A percentile compares a stretch with the other conserved stretches of the same genome.
Conservation (phyloP, 2,888 invertebrate genomes). For the Yponomeuta sedellus region DNA sequence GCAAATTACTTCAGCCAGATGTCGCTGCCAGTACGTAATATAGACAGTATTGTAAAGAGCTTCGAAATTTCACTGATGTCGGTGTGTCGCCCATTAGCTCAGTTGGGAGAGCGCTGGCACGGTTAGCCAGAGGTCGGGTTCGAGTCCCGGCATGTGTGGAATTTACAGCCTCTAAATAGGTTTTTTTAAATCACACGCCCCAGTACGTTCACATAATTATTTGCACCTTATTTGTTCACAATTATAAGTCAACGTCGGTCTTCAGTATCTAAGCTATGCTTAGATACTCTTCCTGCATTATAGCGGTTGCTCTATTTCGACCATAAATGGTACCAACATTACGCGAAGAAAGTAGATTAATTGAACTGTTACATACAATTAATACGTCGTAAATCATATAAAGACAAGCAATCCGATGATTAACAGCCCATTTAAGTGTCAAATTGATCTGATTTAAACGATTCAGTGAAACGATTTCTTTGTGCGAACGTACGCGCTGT, state of each 20-base stretch:
- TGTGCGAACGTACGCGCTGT: slow-evolving; percentile 6
- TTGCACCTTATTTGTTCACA: no score
- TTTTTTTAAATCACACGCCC: no score
- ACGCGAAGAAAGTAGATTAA: slow-evolving; percentile 7
- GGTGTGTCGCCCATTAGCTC: no score
- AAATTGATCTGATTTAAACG: slow-evolving; percentile 16
- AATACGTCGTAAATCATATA: slow-evolving; percentile 7
- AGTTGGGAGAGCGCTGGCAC: no score
- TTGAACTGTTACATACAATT: slow-evolving; percentile 9
- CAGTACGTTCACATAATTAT: no score
- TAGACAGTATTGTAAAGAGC: no score
- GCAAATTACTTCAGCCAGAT: no score
- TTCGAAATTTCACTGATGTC: no score
- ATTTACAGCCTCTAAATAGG: no score
- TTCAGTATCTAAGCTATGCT: not conserved
- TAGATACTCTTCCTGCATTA: not conserved
- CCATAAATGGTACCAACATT: not conserved
- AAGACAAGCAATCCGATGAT: slow-evolving; percentile 3
- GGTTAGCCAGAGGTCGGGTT: no score
- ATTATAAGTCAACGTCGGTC: not conserved
- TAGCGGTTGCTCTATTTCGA: not conserved
- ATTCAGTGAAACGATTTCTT: slow-evolving; percentile 12
- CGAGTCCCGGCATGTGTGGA: no score
- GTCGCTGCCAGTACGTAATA: no score
- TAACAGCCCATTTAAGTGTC: slow-evolving; percentile 14